Evolutionary conservation across 2,888 invertebrate genomes (phyloP).

Genomic region (Pterostichus madidus): DNA sequence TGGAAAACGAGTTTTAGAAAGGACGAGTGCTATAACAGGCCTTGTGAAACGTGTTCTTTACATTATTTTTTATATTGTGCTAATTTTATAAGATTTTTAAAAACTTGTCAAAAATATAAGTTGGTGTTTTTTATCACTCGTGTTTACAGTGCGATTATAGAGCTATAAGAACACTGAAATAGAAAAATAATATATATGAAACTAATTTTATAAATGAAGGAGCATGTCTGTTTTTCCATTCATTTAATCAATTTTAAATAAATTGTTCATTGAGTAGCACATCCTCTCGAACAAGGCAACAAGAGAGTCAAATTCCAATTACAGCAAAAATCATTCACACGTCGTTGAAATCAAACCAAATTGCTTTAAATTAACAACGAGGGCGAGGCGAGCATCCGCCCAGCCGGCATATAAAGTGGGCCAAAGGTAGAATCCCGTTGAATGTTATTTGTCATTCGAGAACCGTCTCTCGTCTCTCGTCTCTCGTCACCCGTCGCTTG

Average conservation of each 20-base stretch:
- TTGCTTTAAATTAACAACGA: conserved; percentile 32
- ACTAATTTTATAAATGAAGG: too few relatives aligned
- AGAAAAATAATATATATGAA: too few relatives aligned
- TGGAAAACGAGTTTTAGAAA: too few relatives aligned
- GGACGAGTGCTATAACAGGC: too few relatives aligned
- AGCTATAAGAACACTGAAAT: too few relatives aligned
- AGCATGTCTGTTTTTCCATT: conserved; percentile 5
- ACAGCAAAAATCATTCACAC: conserved; percentile 40
- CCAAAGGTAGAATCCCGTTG: conserved; percentile 30
- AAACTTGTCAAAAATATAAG: too few relatives aligned
- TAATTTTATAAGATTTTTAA: too few relatives aligned
- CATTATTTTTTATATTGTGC: too few relatives aligned
- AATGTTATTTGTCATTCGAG: conserved; percentile 38
- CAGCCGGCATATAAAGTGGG: conserved; percentile 10
- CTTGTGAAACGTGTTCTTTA: too few relatives aligned
- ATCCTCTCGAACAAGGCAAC: conserved; percentile 1
- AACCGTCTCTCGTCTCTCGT: neutral
- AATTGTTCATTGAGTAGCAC: conserved; percentile 20
- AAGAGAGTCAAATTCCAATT: conserved; percentile 38
- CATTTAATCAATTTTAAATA: conserved; percentile 22
- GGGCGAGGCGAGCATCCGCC: conserved; percentile 4
- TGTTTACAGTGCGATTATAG: too few relatives aligned
- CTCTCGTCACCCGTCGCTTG: too few relatives aligned
- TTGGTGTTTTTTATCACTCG: too few relatives aligned
- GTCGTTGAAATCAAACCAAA: conserved; percentile 33